These are phyloP conservation scores for Drosophila equinoxialis DNA, from an alignment of 1,140 invertebrate genomes.

Conservation along the genomic window DNA sequence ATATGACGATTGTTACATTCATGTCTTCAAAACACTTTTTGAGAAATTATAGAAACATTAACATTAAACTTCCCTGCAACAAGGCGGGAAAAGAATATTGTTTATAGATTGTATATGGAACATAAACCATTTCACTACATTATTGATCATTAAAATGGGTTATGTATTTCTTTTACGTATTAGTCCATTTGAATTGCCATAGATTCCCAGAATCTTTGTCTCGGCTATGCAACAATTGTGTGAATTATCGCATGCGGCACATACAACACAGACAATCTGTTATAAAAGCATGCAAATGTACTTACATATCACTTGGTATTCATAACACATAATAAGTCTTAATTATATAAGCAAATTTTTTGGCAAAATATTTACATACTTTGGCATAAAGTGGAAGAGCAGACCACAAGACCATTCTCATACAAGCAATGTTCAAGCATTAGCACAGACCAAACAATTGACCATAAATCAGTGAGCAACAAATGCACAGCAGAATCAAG, in stretches of 20 bases:
- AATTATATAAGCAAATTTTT: constrained; percentile 65
- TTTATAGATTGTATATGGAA: too few species aligned
- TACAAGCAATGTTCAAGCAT: constrained; percentile 35
- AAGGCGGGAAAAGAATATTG: too few species aligned
- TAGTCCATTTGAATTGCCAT: background rate
- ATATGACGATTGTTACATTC: too few species aligned
- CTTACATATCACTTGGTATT: background rate
- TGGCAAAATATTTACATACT: constrained; percentile 29
- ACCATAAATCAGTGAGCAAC: constrained; percentile 70
- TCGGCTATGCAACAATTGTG: constrained; percentile 55
- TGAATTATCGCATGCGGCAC: constrained; percentile 60
- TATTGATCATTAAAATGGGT: too few species aligned
- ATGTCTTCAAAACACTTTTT: too few species aligned
- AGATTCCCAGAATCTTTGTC: background rate
- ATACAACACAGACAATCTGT: constrained; percentile 21
- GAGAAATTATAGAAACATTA: too few species aligned
- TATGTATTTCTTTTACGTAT: background rate
- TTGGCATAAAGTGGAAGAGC: constrained; percentile 32
- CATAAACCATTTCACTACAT: too few species aligned
- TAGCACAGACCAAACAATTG: constrained; percentile 64
- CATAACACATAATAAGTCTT: constrained; percentile 70
- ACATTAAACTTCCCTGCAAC: too few species aligned
- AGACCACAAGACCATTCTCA: constrained; percentile 42
- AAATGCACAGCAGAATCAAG: constrained; percentile 48
- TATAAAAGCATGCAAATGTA: background rate